phyloP scores from a whole-genome alignment of 1,140 invertebrate genomes.

The Eriosoma lanigerum region DNA sequence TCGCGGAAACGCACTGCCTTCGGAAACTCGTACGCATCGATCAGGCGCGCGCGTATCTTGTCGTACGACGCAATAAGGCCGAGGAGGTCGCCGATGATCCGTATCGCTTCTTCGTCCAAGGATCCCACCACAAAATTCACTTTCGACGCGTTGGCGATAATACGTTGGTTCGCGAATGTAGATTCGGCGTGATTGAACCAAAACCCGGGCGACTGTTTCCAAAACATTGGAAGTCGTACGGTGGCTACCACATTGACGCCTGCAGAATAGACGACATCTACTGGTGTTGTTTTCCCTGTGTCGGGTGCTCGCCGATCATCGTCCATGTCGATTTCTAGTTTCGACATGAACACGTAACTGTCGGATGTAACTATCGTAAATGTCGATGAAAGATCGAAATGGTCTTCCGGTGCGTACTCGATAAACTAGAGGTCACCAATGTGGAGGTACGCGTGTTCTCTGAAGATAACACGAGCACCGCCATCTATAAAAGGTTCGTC shows the following conservation, averaged over 20 bases:
- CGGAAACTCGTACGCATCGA: background rate
- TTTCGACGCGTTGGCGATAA: background rate
- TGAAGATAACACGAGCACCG: too few species aligned
- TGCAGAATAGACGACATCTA: too few species aligned
- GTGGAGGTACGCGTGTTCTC: background rate
- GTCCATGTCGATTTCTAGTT: background rate
- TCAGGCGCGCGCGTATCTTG: background rate
- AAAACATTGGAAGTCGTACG: too few species aligned
- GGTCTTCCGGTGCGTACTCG: background rate
- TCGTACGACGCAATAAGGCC: too few species aligned
- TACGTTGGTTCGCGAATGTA: background rate
- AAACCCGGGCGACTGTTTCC: too few species aligned
- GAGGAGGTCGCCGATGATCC: too few species aligned
- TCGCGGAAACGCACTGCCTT: background rate
- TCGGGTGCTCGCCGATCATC: background rate
- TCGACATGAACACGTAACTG: background rate
- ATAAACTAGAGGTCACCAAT: background rate
- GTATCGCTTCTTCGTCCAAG: background rate
- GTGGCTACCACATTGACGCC: too few species aligned
- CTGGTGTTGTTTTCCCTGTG: too few species aligned
- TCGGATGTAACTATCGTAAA: background rate
- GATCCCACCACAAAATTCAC: background rate
- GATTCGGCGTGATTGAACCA: background rate
- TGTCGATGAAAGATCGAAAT: background rate
- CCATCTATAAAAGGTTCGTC: too few species aligned